Conservation (phyloP, 2,797 vertebrate species). For the Typhlichthys subterraneus region DNA sequence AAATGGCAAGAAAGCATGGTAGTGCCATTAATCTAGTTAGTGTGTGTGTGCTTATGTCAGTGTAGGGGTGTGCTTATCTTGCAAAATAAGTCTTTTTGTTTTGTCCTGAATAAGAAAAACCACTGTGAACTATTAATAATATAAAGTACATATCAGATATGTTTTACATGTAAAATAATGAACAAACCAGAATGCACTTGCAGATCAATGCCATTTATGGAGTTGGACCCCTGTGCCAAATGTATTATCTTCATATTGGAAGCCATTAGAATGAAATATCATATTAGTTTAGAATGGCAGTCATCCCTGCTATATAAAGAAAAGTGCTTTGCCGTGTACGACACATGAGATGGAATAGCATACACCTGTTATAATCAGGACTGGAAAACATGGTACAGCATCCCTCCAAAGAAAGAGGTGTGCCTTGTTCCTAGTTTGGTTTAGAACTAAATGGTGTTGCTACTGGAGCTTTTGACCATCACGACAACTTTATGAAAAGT, state of each 20-base stretch:
- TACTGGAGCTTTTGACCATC: no score
- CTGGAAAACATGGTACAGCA: slow-evolving; percentile 30
- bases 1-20: slow-evolving; percentile 17
- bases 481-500: no score
- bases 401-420: slow-evolving; percentile 32
- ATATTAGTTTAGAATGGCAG: slow-evolving; percentile 46
- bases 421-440: slow-evolving; percentile 22
- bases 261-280: slow-evolving; percentile 56
- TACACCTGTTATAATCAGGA: slow-evolving; percentile 52
- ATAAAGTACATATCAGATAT: slow-evolving; percentile 57
- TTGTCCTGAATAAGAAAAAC: slow-evolving; percentile 16
- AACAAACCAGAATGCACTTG: slow-evolving; percentile 50
- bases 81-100: neutral
- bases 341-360: slow-evolving; percentile 29
- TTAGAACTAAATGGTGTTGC: slow-evolving; percentile 44
- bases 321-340: neutral
- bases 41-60: slow-evolving; percentile 14
- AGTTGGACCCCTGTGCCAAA: slow-evolving; percentile 34
- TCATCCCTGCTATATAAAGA: slow-evolving; percentile 22
- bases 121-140: slow-evolving; percentile 14
- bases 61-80: slow-evolving; percentile 35
- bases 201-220: slow-evolving; percentile 39
- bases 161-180: slow-evolving; percentile 49
- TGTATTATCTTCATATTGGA: slow-evolving; percentile 43
- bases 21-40: slow-evolving; percentile 1